Evolutionary conservation across 2,888 invertebrate genomes (phyloP).

Genomic region (Alviniconcha strummeri): DNA sequence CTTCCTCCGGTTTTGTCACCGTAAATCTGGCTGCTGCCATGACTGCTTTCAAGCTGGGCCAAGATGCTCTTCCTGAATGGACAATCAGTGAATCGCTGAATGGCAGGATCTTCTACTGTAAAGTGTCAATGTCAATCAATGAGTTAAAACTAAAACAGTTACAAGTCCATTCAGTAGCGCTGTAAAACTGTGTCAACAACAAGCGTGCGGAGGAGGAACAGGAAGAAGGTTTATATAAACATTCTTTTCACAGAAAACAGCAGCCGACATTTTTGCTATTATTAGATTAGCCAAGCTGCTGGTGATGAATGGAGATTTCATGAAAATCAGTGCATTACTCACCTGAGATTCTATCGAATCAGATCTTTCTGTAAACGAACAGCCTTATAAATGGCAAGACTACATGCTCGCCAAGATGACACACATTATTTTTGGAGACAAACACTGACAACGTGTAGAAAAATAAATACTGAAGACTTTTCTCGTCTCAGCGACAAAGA

Average conservation of each 20-base stretch:
- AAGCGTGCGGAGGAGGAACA: background rate
- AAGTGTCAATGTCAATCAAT: background rate
- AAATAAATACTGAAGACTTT: background rate
- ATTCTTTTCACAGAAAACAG: background rate
- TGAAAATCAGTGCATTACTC: background rate
- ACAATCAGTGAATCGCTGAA: background rate
- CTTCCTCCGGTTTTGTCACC: slow-evolving; percentile 42
- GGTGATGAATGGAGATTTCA: background rate
- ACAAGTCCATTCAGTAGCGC: background rate
- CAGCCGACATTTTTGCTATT: slow-evolving; percentile 20
- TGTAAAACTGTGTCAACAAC: background rate
- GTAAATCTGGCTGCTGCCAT: slow-evolving; percentile 43
- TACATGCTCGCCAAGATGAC: background rate
- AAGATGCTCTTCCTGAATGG: slow-evolving; percentile 5
- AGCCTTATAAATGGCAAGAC: background rate
- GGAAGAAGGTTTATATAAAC: background rate
- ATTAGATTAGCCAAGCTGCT: background rate
- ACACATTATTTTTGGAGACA: background rate
- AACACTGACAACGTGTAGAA: slow-evolving; percentile 25
- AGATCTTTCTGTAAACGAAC: background rate
- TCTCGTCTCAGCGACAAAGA: slow-evolving; percentile 13
- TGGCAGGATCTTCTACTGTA: background rate
- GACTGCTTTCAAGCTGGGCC: slow-evolving; percentile 30
- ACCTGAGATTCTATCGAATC: slow-evolving; percentile 20
- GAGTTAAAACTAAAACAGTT: background rate